Conservation (phyloP, 2,113 vertebrate species). For the Brachypteracias leptosomus region DNA sequence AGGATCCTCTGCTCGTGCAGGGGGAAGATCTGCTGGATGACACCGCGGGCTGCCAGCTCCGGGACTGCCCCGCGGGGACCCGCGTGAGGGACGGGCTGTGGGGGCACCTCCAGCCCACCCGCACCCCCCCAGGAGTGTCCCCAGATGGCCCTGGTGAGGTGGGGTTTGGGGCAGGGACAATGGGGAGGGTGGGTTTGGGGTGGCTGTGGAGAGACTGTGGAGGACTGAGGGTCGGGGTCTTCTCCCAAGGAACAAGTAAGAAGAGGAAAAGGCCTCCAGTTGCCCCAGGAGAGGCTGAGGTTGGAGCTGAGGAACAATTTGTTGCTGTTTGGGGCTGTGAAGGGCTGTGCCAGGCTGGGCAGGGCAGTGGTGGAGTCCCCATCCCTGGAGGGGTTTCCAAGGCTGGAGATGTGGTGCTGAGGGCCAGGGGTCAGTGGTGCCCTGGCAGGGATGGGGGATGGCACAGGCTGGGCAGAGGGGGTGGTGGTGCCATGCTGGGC, state of each 20-base stretch:
- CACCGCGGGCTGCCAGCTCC: slow-evolving; percentile 88
- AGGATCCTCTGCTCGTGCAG: slow-evolving; percentile 95
- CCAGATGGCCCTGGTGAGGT: rapidly evolving
- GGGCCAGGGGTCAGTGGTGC: too few species aligned
- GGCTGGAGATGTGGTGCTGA: too few species aligned
- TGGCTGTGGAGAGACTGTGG: neutral
- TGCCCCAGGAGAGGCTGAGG: too few species aligned
- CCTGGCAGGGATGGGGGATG: too few species aligned
- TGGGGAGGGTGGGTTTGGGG: neutral
- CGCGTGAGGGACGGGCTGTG: neutral
- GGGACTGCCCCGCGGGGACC: slow-evolving; percentile 76
- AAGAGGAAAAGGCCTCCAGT: too few species aligned
- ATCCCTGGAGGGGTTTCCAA: too few species aligned
- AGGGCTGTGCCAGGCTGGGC: too few species aligned
- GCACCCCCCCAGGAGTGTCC: rapidly evolving
- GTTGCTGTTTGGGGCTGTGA: too few species aligned
- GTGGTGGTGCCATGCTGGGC: neutral
- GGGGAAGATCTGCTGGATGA: slow-evolving; percentile 95
- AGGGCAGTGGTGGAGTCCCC: too few species aligned
- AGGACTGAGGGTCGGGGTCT: too few species aligned
- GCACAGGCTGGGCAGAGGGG: neutral
- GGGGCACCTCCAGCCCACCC: neutral
- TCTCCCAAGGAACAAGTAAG: too few species aligned
- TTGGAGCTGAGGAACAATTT: too few species aligned
- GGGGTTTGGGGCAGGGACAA: neutral